Evolutionary conservation across 2,888 invertebrate species (phyloP), one percentile per base, ranked within the genome.

Genomic region (Nemotelus nigrinus): DNA sequence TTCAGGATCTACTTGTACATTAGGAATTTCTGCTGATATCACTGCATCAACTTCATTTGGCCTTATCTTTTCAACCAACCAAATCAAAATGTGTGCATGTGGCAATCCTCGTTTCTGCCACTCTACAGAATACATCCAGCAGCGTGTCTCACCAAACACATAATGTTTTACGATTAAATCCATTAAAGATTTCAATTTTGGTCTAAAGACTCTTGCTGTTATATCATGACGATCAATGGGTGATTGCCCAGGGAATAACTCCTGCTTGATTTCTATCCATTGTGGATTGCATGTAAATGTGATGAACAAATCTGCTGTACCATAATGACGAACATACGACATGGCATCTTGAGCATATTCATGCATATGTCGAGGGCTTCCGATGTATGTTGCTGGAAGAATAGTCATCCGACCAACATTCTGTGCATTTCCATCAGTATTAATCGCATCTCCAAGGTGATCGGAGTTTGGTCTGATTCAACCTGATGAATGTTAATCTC

Each of bases 51-150:
- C 81, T 71, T 80, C 44, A 53, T 82, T 80, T 10, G 80, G 79
- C 60, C 78, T 80, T 8, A 81, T 80, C 77, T 79, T 80, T 0
- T 6, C 81, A 50, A 80, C 57, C 7, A 81, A 55, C 81, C 81
- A 82, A 57, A 82, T 77, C n/a, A 76, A 53, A 78, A 80, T 80
- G 47, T 82, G 81, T 10, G 80, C 80, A 70, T 82, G 82, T 41
- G 82, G 82, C 47, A 82, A 78, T 68, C 80, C 79, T 45, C 79
- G 57, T 65, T 80, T 81, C 75, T 79, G 80, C 79, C 80, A 80
- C 47, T 80, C 80, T 8, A 82, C 57, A 2, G 83, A 82, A 76
- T 83, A 84, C 83, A 85, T 81, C 79, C 80, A 82, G 75, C 83
- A 83, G 50, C 79, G 78, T 10, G 78, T 77, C 10, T 67, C 71